Base-by-base conservation (phyloP, 1,140 invertebrate genomes). In the Aphidius ervi region DNA sequence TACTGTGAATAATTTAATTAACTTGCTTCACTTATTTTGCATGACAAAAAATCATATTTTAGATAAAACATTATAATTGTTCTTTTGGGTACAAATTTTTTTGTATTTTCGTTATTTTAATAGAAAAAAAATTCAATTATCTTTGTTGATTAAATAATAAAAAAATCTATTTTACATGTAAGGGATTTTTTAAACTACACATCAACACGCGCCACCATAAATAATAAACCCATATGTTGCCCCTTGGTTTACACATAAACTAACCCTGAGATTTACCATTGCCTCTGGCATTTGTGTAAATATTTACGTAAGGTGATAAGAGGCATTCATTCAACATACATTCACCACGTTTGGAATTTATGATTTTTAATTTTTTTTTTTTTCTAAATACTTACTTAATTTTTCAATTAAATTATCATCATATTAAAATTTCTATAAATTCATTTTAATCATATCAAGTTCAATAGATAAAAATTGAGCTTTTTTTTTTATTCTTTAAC, bases 1-100 rank as follows among this genome's bases (percentile, higher is more conserved):
- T 72, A 65, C 59, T 56, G 45, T 56, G 57, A 68, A 62, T 67
- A 70, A 71, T 65, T 56, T 53, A 55, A 68, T 69, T 58, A 62
- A 62, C 62, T 63, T 40, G 39, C 46, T 8, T 40, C 23, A 40
- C 42, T 31, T 37, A 40, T 31, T 43, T 56, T 43, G 37, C 0
- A 39, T 6, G 42, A 1, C 6, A 43, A 37, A 54, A 54, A 54
- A 41, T 54, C 52, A 20, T 52, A n/a, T 41, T 9, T 54, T 42
- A n/a, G 23, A 50, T 9, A 50, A 47, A 47, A 47, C 16, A 7
- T 41, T 41, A 41, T 47, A 58, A 58, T 48, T 58, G 37, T 20
- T 43, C 37, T 43, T 39, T 39, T 40, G 1, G 23, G 7, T 8
- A 40, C 5, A 16, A 55, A 55, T 55, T 10, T 40, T 42, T 42